Evolutionary conservation across 2,113 vertebrate species (phyloP).

Genomic region (Phasianus colchicus): DNA sequence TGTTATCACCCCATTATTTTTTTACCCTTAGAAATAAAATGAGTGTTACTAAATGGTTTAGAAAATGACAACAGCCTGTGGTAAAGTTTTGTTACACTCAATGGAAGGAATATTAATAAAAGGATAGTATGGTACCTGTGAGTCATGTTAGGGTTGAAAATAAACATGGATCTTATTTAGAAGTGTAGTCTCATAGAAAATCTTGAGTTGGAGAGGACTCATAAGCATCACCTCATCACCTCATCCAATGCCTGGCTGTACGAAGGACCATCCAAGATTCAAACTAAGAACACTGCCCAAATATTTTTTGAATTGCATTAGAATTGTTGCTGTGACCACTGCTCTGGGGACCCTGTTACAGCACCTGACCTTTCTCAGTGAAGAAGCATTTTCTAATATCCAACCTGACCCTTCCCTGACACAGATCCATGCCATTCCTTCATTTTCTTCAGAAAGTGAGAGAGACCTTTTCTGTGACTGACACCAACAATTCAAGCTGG

Average conservation of each 20-base stretch:
- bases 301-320: background rate
- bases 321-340: background rate
- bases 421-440: background rate
- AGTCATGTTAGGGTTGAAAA: background rate
- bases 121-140: background rate
- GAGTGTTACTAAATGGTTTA: constrained; percentile 15
- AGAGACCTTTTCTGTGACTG: background rate
- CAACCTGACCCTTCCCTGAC: background rate
- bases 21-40: constrained; percentile 23
- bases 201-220: background rate
- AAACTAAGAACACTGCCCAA: background rate
- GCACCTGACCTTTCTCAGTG: background rate
- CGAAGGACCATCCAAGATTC: background rate
- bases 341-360: background rate
- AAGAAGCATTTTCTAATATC: background rate
- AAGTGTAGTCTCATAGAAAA: background rate
- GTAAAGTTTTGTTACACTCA: background rate
- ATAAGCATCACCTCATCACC: background rate
- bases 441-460: background rate
- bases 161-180: fast-evolving
- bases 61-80: background rate
- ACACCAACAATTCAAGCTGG: background rate
- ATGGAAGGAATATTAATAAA: background rate
- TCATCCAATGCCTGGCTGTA: background rate
- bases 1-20: constrained; percentile 30